These are phyloP conservation scores for Falco naumanni DNA, from an alignment of 2,797 vertebrate species.

Conservation along the genomic window DNA sequence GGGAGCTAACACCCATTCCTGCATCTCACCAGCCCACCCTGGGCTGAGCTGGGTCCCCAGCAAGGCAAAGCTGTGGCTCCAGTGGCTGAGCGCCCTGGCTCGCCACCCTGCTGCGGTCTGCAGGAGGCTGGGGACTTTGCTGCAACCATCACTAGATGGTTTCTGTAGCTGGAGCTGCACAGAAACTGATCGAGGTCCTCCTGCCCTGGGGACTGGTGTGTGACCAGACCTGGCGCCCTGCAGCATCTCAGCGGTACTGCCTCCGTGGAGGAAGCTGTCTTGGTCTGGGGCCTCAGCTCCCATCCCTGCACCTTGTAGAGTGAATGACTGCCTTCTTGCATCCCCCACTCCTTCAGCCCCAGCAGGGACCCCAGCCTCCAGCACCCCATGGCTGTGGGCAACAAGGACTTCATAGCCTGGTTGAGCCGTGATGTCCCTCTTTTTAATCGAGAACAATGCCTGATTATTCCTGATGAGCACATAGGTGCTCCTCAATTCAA, in stretches of 20 bases:
- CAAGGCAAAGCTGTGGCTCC: not conserved
- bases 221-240: not conserved
- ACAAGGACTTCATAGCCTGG: too few species aligned
- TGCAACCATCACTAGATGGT: not conserved
- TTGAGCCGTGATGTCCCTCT: rapidly evolving
- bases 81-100: not conserved
- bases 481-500: rapidly evolving
- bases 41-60: not conserved
- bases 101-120: not conserved
- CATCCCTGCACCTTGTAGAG: rapidly evolving
- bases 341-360: not conserved
- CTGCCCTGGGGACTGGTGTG: not conserved
- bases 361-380: not conserved
- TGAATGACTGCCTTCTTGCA: not conserved
- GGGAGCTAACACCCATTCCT: not conserved
- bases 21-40: not conserved
- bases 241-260: not conserved
- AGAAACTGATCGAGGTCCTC: not conserved
- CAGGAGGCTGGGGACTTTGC: not conserved
- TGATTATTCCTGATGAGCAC: not conserved
- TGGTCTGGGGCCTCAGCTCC: not conserved
- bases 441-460: not conserved
- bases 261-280: not conserved
- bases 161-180: not conserved
- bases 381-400: rapidly evolving